A percentile compares a stretch with the other conserved stretches of the same genome.
Conservation (phyloP, 2,113 vertebrate genomes). For the Tragelaphus scriptus region DNA sequence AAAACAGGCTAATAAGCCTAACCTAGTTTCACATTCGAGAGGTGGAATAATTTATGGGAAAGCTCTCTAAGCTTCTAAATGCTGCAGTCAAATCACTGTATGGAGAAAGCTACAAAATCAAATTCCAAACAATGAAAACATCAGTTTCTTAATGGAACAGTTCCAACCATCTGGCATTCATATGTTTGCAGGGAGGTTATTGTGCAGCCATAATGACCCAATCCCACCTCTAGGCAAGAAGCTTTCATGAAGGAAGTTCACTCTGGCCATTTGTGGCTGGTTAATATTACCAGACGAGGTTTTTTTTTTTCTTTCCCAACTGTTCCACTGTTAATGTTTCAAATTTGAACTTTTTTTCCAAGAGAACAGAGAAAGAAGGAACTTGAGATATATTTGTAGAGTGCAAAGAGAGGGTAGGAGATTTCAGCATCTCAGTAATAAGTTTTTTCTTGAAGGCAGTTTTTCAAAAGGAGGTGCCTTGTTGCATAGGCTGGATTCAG, state of each 20-base stretch:
- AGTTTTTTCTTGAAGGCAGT: conserved; percentile 33
- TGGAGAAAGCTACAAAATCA: conserved; percentile 78
- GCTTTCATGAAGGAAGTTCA: conserved; percentile 75
- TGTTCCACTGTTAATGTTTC: conserved; percentile 43
- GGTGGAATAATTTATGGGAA: conserved; percentile 74
- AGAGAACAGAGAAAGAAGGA: conserved; percentile 15
- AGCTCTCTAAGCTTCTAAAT: conserved; percentile 72
- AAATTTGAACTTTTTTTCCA: neutral
- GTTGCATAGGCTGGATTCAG: neutral
- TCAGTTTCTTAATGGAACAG: conserved; percentile 80
- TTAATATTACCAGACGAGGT: conserved; percentile 61
- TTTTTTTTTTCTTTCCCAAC: neutral
- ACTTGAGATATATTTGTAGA: neutral
- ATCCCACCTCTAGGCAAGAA: conserved; percentile 78
- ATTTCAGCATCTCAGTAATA: conserved; percentile 6
- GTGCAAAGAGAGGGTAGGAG: neutral
- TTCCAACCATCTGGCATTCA: conserved; percentile 85
- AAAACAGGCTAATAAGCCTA: conserved; percentile 64
- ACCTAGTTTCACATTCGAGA: conserved; percentile 54
- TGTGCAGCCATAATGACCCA: conserved; percentile 76
- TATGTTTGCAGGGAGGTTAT: conserved; percentile 73
- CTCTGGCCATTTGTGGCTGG: conserved; percentile 65
- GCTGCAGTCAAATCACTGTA: conserved; percentile 74
- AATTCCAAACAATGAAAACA: conserved; percentile 81
- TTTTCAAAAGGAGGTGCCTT: neutral